Conservation (phyloP, 2,113 vertebrate species). For the Gorsachius goisagi region DNA sequence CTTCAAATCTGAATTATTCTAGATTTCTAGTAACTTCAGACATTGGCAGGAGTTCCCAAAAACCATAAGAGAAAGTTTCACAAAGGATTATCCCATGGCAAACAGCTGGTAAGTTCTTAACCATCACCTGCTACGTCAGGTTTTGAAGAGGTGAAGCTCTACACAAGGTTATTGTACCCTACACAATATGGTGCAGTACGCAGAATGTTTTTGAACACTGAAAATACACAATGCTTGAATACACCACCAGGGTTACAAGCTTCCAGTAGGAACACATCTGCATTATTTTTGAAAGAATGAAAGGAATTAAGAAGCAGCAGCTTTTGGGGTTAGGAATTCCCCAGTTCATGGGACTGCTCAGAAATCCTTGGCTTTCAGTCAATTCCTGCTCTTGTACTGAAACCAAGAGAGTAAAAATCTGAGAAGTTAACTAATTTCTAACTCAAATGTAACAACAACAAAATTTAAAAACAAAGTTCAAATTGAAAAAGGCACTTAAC, state of each 20-base stretch:
- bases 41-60: not conserved
- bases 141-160: not conserved
- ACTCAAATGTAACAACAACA: not conserved
- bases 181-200: fast-evolving
- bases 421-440: not conserved
- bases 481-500: not conserved
- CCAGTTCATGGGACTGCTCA: not conserved
- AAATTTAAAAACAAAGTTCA: not conserved
- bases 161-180: too few species aligned
- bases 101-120: not conserved
- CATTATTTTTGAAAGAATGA: not conserved
- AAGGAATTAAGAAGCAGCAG: not conserved
- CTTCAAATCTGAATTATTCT: not conserved
- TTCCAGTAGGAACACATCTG: not conserved
- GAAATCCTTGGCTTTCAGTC: not conserved
- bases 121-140: not conserved
- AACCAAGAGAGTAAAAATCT: not conserved
- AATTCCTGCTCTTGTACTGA: not conserved
- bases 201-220: not conserved
- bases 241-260: not conserved
- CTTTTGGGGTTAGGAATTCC: not conserved
- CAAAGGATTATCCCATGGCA: not conserved
- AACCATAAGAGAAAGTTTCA: not conserved
- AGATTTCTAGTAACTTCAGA: not conserved
- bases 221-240: not conserved